phyloP scores from a whole-genome alignment of 2,797 vertebrate genomes.

The Champsocephalus esox region DNA sequence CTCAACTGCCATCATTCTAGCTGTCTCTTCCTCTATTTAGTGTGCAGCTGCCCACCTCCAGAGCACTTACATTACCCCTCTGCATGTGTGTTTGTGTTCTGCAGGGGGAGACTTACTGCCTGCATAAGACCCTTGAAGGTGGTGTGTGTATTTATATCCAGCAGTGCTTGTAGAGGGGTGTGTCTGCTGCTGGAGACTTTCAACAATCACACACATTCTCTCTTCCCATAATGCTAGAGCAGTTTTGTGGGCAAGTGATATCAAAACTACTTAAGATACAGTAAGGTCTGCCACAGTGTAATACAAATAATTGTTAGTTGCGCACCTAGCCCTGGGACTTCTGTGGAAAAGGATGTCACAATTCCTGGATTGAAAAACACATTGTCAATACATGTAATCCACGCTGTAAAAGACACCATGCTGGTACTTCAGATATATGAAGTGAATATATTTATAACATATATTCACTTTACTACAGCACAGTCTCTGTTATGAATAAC shows the following conservation, averaged over 20 bases:
- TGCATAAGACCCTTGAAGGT: slow-evolving; percentile 56
- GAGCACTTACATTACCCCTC: slow-evolving; percentile 48
- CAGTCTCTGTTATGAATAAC: neutral
- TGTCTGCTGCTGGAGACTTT: slow-evolving; percentile 43
- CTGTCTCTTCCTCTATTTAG: slow-evolving; percentile 64
- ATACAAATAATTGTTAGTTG: neutral
- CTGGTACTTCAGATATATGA: neutral
- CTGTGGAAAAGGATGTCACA: neutral
- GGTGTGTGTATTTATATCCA: slow-evolving; percentile 64
- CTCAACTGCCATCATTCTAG: slow-evolving; percentile 59
- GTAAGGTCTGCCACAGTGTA: neutral
- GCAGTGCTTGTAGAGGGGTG: slow-evolving; percentile 51
- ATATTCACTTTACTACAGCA: neutral
- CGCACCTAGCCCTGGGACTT: neutral
- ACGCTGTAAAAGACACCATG: neutral
- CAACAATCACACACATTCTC: slow-evolving; percentile 55
- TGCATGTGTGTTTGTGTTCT: slow-evolving; percentile 48
- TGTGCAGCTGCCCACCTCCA: slow-evolving; percentile 70
- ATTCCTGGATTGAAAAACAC: neutral
- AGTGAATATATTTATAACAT: neutral
- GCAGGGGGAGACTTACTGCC: slow-evolving; percentile 17
- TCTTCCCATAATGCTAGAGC: slow-evolving; percentile 31
- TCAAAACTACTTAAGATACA: neutral
- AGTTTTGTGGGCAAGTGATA: slow-evolving; percentile 32
- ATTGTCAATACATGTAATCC: neutral